Evolutionary conservation across 1,140 invertebrate species (phyloP).

Genomic region (Drosophila sturtevanti): DNA sequence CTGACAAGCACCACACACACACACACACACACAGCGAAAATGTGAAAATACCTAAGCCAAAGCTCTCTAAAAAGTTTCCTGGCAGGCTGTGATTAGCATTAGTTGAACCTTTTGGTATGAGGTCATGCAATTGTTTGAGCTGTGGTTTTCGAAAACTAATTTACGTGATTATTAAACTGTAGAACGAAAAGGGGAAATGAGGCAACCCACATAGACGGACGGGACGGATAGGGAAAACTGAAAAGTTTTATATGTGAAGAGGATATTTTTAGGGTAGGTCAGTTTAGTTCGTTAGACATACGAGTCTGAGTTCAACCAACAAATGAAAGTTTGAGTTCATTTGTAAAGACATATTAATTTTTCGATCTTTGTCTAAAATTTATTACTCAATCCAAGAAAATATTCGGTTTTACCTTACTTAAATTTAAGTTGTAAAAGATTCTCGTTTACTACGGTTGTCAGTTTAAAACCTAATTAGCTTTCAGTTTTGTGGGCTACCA

Average conservation of each 20-base stretch:
- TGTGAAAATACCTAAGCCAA: not conserved
- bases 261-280: constrained; percentile 40
- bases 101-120: constrained; percentile 4
- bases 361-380: not conserved
- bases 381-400: constrained; percentile 2
- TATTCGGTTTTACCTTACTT: not conserved
- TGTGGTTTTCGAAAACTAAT: constrained; percentile 77
- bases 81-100: constrained; percentile 42
- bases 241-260: constrained; percentile 34
- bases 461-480: constrained; percentile 72
- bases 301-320: not conserved
- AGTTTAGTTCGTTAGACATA: not conserved
- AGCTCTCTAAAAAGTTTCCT: constrained; percentile 16
- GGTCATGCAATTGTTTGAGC: constrained; percentile 45
- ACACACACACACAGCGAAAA: not conserved
- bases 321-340: not conserved
- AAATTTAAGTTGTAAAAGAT: constrained; percentile 42
- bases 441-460: constrained; percentile 55
- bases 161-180: constrained; percentile 77
- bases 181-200: not conserved
- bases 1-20: too few relatives aligned
- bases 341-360: constrained; percentile 1
- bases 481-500: constrained; percentile 60
- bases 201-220: too few relatives aligned
- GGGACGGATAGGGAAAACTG: not conserved